Conservation (phyloP, 2,888 invertebrate species). For the Erebia palarica region DNA sequence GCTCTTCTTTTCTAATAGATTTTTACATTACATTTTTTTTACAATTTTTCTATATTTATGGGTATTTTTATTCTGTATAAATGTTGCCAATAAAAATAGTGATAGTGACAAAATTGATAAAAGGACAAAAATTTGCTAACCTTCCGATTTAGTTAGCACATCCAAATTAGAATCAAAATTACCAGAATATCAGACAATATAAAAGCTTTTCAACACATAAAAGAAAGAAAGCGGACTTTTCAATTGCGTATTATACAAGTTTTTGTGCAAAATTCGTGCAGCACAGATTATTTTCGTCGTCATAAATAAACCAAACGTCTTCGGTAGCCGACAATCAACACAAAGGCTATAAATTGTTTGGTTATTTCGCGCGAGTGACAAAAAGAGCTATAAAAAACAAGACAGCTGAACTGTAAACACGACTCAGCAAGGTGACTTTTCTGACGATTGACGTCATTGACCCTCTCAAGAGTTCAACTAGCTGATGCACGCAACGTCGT, state of each 20-base stretch:
- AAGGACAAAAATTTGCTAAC: too few species aligned
- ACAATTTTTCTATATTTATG: too few species aligned
- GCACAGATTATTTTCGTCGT: not conserved
- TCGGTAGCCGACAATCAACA: not conserved
- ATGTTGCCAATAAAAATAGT: too few species aligned
- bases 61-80: too few species aligned
- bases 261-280: not conserved
- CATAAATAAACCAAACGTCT: not conserved
- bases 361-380: constrained; percentile 28
- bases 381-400: constrained; percentile 32
- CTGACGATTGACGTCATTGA: constrained; percentile 24
- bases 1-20: too few species aligned
- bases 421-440: constrained; percentile 29
- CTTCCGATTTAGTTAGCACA: too few species aligned
- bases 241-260: not conserved
- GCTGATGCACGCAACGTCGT: not conserved
- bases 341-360: constrained; percentile 30
- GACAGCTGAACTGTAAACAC: constrained; percentile 14
- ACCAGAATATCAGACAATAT: too few species aligned
- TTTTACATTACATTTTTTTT: too few species aligned
- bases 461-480: constrained; percentile 22
- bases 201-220: too few species aligned
- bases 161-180: too few species aligned
- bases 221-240: not conserved
- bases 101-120: too few species aligned